phyloP scores from a whole-genome alignment of 2,888 invertebrate species.

The Hirtodrosophila confusa region DNA sequence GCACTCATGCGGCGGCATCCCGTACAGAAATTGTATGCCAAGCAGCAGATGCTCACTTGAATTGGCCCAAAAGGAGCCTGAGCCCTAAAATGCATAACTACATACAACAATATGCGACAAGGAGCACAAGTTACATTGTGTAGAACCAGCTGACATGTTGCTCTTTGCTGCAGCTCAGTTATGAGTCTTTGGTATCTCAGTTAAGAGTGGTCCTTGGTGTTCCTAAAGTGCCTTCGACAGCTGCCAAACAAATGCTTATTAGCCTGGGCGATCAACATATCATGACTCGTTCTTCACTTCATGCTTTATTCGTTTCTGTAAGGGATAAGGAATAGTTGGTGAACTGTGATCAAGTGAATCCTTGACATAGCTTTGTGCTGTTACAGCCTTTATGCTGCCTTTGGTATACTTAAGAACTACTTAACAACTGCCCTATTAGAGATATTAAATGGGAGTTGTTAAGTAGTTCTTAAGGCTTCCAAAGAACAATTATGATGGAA shows the following conservation, averaged over 20 bases:
- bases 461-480: no score
- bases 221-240: slow-evolving; percentile 33
- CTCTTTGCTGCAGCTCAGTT: slow-evolving; percentile 35
- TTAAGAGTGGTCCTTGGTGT: slow-evolving; percentile 32
- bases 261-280: slow-evolving; percentile 28
- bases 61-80: slow-evolving; percentile 14
- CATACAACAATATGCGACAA: slow-evolving; percentile 6
- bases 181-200: slow-evolving; percentile 35
- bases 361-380: no score
- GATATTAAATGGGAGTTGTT: no score
- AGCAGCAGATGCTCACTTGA: slow-evolving; percentile 49
- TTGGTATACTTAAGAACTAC: no score
- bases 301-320: background rate
- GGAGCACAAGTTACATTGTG: slow-evolving; percentile 31
- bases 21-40: slow-evolving; percentile 26
- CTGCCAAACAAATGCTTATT: slow-evolving; percentile 42
- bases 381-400: no score
- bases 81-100: slow-evolving; percentile 43
- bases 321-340: no score
- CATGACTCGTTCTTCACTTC: background rate
- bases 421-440: no score
- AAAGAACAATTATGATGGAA: no score
- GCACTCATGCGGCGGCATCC: slow-evolving; percentile 43
- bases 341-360: no score
- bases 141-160: slow-evolving; percentile 41